phyloP scores from a whole-genome alignment of 2,797 vertebrate species.

The Halcyon chelicuti region DNA sequence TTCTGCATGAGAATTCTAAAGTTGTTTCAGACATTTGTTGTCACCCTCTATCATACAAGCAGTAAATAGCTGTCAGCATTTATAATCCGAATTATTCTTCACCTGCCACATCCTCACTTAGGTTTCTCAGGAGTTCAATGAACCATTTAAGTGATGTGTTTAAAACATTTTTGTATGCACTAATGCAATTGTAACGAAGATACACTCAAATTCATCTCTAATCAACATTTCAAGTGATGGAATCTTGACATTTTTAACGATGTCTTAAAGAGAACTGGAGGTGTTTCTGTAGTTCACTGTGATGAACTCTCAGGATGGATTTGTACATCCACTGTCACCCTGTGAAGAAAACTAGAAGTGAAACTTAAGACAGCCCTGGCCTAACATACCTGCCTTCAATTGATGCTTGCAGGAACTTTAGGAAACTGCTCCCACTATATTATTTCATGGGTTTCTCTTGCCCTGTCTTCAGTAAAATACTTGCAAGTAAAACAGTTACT shows the following conservation, averaged over 20 bases:
- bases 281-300: neutral
- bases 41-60: neutral
- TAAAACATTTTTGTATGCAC: neutral
- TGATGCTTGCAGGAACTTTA: neutral
- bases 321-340: neutral
- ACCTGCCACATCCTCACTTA: neutral
- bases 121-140: neutral
- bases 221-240: neutral
- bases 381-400: neutral
- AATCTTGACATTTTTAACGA: neutral
- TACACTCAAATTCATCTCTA: neutral
- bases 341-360: neutral
- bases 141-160: slow-evolving; percentile 12
- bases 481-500: neutral
- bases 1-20: neutral
- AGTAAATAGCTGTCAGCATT: neutral
- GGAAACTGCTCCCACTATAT: neutral
- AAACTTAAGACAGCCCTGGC: neutral
- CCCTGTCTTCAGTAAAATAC: neutral
- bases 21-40: neutral
- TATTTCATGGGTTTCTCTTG: neutral
- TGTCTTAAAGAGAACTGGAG: neutral
- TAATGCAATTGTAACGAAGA: neutral
- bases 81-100: neutral
- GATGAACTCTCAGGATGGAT: neutral